Percentiles rank a stretch among this genome's conserved stretches.
Conservation (phyloP, 2,888 invertebrate genomes). For the Patella depressa region DNA sequence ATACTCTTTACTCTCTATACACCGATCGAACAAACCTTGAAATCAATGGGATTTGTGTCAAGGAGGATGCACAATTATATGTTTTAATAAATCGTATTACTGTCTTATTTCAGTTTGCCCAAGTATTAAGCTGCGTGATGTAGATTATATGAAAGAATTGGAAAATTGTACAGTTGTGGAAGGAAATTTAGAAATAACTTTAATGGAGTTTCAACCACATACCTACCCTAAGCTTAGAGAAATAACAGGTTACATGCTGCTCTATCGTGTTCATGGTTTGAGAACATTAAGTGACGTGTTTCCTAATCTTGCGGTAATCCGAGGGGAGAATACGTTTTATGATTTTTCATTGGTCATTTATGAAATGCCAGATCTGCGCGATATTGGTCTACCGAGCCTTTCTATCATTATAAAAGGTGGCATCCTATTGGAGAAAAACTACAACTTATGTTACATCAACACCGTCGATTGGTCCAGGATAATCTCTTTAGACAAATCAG, state of each 20-base stretch:
- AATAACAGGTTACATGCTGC: conserved; percentile 89
- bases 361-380: conserved; percentile 80
- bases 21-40: too few relatives aligned
- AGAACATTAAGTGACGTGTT: conserved; percentile 87
- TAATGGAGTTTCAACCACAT: conserved; percentile 82
- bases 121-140: too few relatives aligned
- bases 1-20: too few relatives aligned
- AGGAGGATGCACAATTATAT: too few relatives aligned
- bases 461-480: conserved; percentile 93
- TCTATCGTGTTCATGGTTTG: conserved; percentile 86
- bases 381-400: conserved; percentile 78
- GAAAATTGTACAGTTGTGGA: conserved; percentile 90
- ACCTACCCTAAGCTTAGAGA: conserved; percentile 88
- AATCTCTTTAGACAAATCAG: conserved; percentile 74
- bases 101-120: too few relatives aligned
- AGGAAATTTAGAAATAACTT: conserved; percentile 87
- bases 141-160: conserved; percentile 62
- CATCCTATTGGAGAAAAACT: conserved; percentile 92
- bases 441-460: conserved; percentile 87
- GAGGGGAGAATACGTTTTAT: conserved; percentile 86
- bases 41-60: too few relatives aligned
- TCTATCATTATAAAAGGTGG: conserved; percentile 84
- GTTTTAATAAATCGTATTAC: too few relatives aligned
- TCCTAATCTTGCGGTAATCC: conserved; percentile 92
- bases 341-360: conserved; percentile 90